Evolutionary conservation across 1,140 invertebrate species (phyloP).

Genomic region (Sycophaga agraensis): DNA sequence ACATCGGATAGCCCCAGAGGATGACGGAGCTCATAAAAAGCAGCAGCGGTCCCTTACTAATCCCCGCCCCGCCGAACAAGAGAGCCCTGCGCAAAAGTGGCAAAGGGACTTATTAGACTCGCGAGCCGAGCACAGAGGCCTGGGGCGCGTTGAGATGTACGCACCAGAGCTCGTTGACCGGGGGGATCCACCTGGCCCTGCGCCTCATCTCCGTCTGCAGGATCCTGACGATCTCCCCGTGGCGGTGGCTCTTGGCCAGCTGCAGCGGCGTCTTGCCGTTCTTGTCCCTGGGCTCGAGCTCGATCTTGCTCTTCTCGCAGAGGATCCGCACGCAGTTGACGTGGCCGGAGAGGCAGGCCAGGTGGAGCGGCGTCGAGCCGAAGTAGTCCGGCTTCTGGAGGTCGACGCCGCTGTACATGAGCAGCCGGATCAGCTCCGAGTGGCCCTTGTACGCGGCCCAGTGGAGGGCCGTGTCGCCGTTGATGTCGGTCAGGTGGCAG

Average conservation of each 20-base stretch:
- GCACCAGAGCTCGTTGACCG: constrained; percentile 82
- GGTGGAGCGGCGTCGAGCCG: constrained; percentile 87
- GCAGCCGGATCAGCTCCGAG: constrained; percentile 79
- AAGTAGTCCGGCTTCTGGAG: constrained; percentile 89
- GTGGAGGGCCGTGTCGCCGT: constrained; percentile 88
- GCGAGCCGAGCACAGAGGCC: too few species aligned
- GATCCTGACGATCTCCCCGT: constrained; percentile 79
- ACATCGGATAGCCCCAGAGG: constrained; percentile 92
- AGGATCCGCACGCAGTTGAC: constrained; percentile 76
- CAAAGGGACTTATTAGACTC: too few species aligned
- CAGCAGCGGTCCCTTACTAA: constrained; percentile 83
- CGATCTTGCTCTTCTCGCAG: constrained; percentile 86
- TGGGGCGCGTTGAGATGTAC: constrained; percentile 21
- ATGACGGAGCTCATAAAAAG: constrained; percentile 84
- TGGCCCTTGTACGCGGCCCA: constrained; percentile 94
- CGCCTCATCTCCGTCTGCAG: constrained; percentile 79
- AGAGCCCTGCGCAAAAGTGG: constrained; percentile 74
- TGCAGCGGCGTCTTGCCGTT: constrained; percentile 89
- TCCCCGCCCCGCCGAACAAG: constrained; percentile 84
- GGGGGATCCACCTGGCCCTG: constrained; percentile 80
- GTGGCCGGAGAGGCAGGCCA: constrained; percentile 88
- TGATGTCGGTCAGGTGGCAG: constrained; percentile 83
- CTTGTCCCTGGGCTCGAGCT: constrained; percentile 82
- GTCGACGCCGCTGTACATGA: constrained; percentile 89
- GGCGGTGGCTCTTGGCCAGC: constrained; percentile 82